Evolutionary conservation across 1,140 invertebrate genomes (phyloP), one percentile per base, ranked within the genome.

Genomic region (Nasonia giraulti): DNA sequence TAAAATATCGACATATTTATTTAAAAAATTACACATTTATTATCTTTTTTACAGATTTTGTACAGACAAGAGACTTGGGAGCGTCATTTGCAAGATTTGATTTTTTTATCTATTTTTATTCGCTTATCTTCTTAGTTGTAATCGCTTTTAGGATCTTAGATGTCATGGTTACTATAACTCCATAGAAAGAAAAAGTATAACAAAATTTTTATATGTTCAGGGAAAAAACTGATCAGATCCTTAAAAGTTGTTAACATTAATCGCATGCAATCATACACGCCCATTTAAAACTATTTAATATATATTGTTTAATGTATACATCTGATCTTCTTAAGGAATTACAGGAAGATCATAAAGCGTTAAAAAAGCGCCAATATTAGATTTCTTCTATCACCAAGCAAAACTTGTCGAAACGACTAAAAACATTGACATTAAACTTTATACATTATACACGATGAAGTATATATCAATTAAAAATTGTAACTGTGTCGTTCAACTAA

Each of bases 361-460:
- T 82, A 82, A 71, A 81, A 77, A 82, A 85, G 73, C 23, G 69
- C 78, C 79, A 69, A 85, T 81, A 37, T 84, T 37, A 14, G 68
- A 50, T 27, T 81, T 82, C 27, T 81, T 82, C 69, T 80, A 23
- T 85, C 23, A 81, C 55, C 55, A 62, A 62, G 55, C 20, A 20
- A 74, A 83, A 71, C 44, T 80, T 78, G 33, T 77, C 37, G n/a
- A 76, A 55, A 77, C 80, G 44, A 85, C 84, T 81, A 82, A 84
- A 85, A 85, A 85, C 74, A 40, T 82, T 85, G 81, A 82, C 79
- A 17, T 81, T 85, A 85, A 85, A 82, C 73, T 85, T 85, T 85
- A 82, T 85, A 85, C 80, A 85, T 55, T 76, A 81, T 85, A 77
- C n/a, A 82, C 40, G 62, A 47, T 74, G 62, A 85, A 82, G 74